Conservation (phyloP, 2,888 invertebrate genomes). For the Platypus cylindrus region DNA sequence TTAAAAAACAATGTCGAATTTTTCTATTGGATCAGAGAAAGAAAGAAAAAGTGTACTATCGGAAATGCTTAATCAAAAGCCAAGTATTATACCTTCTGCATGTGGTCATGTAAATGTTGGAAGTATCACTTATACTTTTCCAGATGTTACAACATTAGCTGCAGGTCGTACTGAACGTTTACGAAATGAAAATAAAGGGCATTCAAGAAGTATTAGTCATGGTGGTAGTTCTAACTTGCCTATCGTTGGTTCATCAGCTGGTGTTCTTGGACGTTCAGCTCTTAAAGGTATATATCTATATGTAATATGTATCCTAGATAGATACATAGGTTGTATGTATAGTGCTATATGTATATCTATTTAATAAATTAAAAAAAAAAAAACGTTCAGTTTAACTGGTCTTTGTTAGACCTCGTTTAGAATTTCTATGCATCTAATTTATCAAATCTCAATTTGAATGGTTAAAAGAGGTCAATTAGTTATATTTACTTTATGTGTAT, state of each 20-base stretch:
- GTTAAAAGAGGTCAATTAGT: no score
- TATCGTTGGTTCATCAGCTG: slow-evolving; percentile 32
- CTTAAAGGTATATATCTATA: slow-evolving; percentile 57
- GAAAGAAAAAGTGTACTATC: slow-evolving; percentile 4
- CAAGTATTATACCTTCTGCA: slow-evolving; percentile 4
- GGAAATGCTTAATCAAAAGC: slow-evolving; percentile 5
- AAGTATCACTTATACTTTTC: slow-evolving; percentile 34
- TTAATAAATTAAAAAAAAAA: slow-evolving; percentile 41
- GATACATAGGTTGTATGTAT: no score
- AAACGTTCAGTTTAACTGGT: no score
- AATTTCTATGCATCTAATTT: no score
- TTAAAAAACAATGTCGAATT: slow-evolving; percentile 12
- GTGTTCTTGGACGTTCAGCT: slow-evolving; percentile 43
- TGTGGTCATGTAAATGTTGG: slow-evolving; percentile 3
- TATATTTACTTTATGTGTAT: no score
- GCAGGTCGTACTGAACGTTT: slow-evolving; percentile 3
- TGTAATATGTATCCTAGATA: no score
- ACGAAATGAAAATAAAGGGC: slow-evolving; percentile 35
- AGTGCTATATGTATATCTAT: slow-evolving; percentile 33
- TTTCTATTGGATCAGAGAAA: slow-evolving; percentile 8
- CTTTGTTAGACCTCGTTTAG: no score
- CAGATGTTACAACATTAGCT: slow-evolving; percentile 21
- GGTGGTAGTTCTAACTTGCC: slow-evolving; percentile 49
- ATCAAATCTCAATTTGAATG: no score
- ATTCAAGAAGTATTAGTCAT: slow-evolving; percentile 75